Percentiles rank a stretch among this genome's conserved stretches.
These are phyloP conservation scores for Actenoides lindsayi DNA, from an alignment of 2,113 vertebrate species.

Conservation along the genomic window DNA sequence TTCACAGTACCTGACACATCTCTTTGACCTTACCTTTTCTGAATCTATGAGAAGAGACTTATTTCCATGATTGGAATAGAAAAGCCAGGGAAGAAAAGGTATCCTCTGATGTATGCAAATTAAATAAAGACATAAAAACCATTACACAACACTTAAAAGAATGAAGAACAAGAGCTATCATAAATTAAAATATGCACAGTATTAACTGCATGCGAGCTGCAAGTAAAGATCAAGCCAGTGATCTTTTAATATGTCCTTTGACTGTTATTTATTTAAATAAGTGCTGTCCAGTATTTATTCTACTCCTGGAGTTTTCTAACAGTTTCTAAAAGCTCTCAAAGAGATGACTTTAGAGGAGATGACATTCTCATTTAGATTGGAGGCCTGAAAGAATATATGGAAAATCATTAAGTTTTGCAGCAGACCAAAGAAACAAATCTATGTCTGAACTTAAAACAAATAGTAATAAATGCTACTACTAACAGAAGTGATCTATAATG, in stretches of 20 bases:
- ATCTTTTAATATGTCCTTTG: background rate
- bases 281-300: background rate
- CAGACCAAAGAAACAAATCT: conserved; percentile 17
- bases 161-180: background rate
- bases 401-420: conserved; percentile 53
- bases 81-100: background rate
- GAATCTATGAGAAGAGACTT: background rate
- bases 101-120: background rate
- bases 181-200: background rate
- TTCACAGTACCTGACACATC: background rate
- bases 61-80: background rate
- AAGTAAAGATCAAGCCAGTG: background rate
- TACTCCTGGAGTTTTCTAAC: background rate
- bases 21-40: background rate
- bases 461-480: background rate
- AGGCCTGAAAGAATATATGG: background rate
- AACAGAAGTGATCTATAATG: conserved; percentile 26
- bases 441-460: background rate
- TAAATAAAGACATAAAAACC: background rate
- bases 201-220: background rate
- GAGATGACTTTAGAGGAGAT: background rate
- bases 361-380: background rate
- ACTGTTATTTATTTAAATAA: background rate
- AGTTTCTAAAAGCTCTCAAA: background rate
- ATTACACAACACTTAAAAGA: background rate